Base-by-base conservation (phyloP, 1,140 invertebrate genomes). In the Drosophila albomicans region DNA sequence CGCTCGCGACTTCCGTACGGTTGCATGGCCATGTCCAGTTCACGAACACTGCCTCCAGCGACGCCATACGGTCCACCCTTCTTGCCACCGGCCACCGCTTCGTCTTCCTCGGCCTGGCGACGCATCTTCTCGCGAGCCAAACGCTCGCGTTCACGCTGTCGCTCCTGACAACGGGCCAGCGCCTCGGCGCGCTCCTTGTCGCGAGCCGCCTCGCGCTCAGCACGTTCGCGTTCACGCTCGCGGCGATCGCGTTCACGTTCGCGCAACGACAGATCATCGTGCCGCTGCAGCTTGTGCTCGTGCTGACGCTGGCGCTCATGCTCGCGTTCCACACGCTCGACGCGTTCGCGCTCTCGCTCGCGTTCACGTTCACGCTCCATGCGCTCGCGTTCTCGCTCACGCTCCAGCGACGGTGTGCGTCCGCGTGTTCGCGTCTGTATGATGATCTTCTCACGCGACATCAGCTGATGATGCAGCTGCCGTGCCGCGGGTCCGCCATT, bases 81-180 rank as follows among this genome's bases (percentile, higher is more conserved):
- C 41, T 87, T 88, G 30, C 58, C 78, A 8, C 35, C 35, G 7
- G 35, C 10, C 35, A 3, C 35, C 35, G 7, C 35, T 10, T 38
- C 35, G 5, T 78, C 93, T n/a, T 88, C 93, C 78, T 81, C 91
- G 68, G 82, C 93, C 86, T 88, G 93, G 70, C 84, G 93, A 57
- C 81, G 92, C 80, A 78, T 82, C 67, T 90, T 94, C 79, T 92
- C 91, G n/a, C 79, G 93, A 62, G 92, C 92, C 71, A 94, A 91
- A 66, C 95, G 93, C 73, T 95, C 95, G 4, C 95, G 92, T 65
- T 95, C 95, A 62, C 95, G 93, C 69, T 94, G 94, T 6, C 94
- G 91, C 67, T 94, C 94, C 78, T 94, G 94, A 69, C 94, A 93
- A 32, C 94, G 91, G 0, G 94, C 94, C 64, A 94, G 81, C 0